Evolutionary conservation across 2,113 vertebrate species (phyloP).

Genomic region (Romanogobio albipinnatus): DNA sequence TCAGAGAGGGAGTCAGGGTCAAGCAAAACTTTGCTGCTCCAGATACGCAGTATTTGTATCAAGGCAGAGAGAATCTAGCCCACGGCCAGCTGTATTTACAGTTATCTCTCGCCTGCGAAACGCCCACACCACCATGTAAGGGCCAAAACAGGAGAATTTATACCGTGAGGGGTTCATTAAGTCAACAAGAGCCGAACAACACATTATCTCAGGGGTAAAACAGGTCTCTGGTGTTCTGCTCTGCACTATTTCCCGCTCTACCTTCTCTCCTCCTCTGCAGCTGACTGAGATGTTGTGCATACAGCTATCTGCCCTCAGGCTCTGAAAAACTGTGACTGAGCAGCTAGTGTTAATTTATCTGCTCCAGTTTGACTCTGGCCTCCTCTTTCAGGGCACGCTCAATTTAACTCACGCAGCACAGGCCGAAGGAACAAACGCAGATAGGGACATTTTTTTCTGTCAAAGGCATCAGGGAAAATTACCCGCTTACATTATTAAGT

Average conservation of each 20-base stretch:
- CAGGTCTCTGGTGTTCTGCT: constrained; percentile 46
- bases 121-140: constrained; percentile 37
- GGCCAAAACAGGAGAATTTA: constrained; percentile 53
- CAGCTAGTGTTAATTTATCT: constrained; percentile 35
- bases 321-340: constrained; percentile 27
- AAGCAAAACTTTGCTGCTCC: constrained; percentile 24
- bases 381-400: background rate
- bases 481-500: constrained; percentile 12
- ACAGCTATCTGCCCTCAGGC: constrained; percentile 26
- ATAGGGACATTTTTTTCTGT: background rate
- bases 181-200: constrained; percentile 59
- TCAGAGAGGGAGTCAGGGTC: constrained; percentile 33
- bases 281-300: constrained; percentile 38
- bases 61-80: constrained; percentile 31
- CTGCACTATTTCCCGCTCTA: constrained; percentile 7
- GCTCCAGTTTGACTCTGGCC: constrained; percentile 17
- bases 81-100: constrained; percentile 55
- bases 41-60: constrained; percentile 41
- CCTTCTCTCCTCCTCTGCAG: constrained; percentile 13
- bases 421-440: constrained; percentile 21
- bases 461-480: constrained; percentile 5
- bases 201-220: constrained; percentile 55
- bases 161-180: constrained; percentile 60
- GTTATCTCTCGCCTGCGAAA: constrained; percentile 49
- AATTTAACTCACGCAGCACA: constrained; percentile 20